These are phyloP conservation scores for Columbina picui DNA, from an alignment of 2,113 vertebrate genomes.

Conservation along the genomic window DNA sequence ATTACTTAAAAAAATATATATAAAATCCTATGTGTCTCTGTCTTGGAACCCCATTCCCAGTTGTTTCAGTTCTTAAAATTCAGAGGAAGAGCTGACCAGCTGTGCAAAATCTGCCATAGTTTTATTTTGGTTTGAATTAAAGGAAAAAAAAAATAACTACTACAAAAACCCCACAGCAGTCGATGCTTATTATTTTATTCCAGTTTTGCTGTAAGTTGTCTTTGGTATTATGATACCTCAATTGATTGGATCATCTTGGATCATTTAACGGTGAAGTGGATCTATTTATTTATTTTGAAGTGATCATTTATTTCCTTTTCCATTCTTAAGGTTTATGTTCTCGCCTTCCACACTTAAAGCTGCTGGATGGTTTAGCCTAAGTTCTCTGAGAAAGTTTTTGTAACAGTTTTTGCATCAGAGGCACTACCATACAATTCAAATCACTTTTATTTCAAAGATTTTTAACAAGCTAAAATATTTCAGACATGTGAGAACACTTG, in stretches of 20 bases:
- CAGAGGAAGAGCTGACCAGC: background rate
- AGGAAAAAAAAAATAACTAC: too few species aligned
- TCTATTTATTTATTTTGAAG: background rate
- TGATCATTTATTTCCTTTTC: background rate
- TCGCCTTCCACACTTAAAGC: background rate
- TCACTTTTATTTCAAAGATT: background rate
- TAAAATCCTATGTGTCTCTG: accelerated
- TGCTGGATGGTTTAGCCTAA: background rate
- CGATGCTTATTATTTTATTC: background rate
- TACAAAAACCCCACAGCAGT: background rate
- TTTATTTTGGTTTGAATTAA: background rate
- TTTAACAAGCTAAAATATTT: background rate
- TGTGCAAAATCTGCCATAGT: background rate
- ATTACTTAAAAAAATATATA: background rate
- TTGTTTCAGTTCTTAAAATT: background rate
- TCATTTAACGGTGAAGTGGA: background rate
- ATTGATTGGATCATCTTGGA: background rate
- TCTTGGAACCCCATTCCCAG: background rate
- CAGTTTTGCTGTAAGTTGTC: background rate
- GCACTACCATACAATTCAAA: background rate
- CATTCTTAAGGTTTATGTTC: background rate
- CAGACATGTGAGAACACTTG: background rate
- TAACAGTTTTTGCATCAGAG: background rate
- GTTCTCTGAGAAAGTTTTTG: background rate
- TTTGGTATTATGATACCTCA: background rate